These are phyloP conservation scores for Drosophila falleni DNA, from an alignment of 2,888 invertebrate genomes.

Conservation along the genomic window DNA sequence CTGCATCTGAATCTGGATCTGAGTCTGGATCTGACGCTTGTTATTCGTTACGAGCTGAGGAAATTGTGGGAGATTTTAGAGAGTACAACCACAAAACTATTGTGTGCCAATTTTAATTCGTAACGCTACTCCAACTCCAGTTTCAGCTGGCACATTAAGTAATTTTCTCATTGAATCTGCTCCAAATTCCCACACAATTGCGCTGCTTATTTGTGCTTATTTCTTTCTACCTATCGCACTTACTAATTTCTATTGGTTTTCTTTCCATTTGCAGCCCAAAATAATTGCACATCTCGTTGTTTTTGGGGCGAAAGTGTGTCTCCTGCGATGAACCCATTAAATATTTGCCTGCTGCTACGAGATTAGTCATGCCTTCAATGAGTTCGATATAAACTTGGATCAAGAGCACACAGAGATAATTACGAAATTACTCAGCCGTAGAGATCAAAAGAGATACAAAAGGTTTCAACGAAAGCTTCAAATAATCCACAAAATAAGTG, in stretches of 20 bases:
- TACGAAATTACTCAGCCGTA: constrained; percentile 24
- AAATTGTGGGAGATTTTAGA: constrained; percentile 71
- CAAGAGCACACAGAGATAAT: constrained; percentile 31
- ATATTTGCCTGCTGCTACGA: constrained; percentile 12
- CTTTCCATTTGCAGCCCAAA: constrained; percentile 26
- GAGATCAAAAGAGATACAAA: constrained; percentile 24
- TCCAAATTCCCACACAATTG: constrained; percentile 75
- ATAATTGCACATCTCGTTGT: constrained; percentile 46
- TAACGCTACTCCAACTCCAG: constrained; percentile 25
- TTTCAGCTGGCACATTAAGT: constrained; percentile 65
- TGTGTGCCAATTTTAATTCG: constrained; percentile 62
- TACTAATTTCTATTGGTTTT: constrained; percentile 43
- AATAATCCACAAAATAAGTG: constrained; percentile 2
- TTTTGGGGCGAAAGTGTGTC: constrained; percentile 55
- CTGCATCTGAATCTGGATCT: constrained; percentile 1
- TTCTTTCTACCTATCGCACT: constrained; percentile 31
- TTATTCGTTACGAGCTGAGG: constrained; percentile 39
- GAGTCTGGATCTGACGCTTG: background rate
- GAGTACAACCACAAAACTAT: constrained; percentile 52
- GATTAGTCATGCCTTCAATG: constrained; percentile 50
- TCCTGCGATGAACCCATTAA: constrained; percentile 27
- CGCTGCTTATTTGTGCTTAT: constrained; percentile 53
- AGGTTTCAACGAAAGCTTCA: constrained; percentile 16
- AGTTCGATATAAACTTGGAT: constrained; percentile 19
- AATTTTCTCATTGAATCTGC: constrained; percentile 73